phyloP scores from a whole-genome alignment of 2,888 invertebrate genomes.

The Drosophila acutilabella region DNA sequence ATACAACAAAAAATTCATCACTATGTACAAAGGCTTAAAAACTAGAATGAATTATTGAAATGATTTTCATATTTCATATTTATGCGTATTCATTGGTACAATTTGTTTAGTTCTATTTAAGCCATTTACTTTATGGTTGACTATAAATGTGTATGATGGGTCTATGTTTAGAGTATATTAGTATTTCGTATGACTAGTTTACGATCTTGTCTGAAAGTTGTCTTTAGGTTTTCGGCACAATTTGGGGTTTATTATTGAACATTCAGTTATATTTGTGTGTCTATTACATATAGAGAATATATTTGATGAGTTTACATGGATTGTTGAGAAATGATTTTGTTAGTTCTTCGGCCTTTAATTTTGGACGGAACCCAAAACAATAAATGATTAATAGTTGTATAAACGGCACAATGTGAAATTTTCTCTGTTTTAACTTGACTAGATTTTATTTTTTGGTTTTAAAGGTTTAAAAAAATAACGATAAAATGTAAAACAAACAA shows the following conservation, averaged over 20 bases:
- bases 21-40: slow-evolving; percentile 65
- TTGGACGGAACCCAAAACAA: slow-evolving; percentile 72
- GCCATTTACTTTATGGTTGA: slow-evolving; percentile 23
- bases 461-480: not conserved
- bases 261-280: slow-evolving; percentile 17
- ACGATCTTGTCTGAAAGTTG: slow-evolving; percentile 42
- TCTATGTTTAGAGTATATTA: not conserved
- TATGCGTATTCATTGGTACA: slow-evolving; percentile 43
- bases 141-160: slow-evolving; percentile 12
- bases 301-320: slow-evolving; percentile 15
- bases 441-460: slow-evolving; percentile 21
- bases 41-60: slow-evolving; percentile 42
- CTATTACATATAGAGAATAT: slow-evolving; percentile 4
- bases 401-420: slow-evolving; percentile 44
- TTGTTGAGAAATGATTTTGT: not conserved
- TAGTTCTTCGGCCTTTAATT: slow-evolving; percentile 31
- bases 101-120: slow-evolving; percentile 27
- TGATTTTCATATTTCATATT: slow-evolving; percentile 27
- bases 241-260: slow-evolving; percentile 57
- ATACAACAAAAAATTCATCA: slow-evolving; percentile 56
- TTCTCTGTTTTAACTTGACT: slow-evolving; percentile 49
- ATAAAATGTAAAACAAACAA: slow-evolving; percentile 17
- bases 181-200: slow-evolving; percentile 67
- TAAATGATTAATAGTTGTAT: slow-evolving; percentile 28
- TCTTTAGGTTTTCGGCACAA: slow-evolving; percentile 64